Conservation (phyloP, 2,113 vertebrate genomes). For the Vombatus ursinus region DNA sequence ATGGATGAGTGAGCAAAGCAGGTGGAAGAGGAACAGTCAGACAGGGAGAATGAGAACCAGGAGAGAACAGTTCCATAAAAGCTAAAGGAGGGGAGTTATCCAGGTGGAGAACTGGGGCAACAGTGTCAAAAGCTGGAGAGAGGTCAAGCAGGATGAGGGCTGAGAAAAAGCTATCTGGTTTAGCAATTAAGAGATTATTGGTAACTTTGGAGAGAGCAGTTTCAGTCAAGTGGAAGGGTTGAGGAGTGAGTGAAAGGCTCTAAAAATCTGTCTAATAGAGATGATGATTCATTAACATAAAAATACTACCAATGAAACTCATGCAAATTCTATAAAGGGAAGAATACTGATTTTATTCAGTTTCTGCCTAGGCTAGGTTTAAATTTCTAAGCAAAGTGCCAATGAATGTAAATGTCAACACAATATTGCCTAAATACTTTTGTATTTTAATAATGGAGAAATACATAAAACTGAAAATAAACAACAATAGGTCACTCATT, state of each 20-base stretch:
- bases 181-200: background rate
- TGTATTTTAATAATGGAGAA: conserved; percentile 75
- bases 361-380: conserved; percentile 75
- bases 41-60: background rate
- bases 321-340: conserved; percentile 69
- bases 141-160: background rate
- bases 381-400: conserved; percentile 76
- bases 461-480: conserved; percentile 77
- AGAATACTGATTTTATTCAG: conserved; percentile 71
- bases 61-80: background rate
- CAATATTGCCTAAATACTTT: conserved; percentile 77
- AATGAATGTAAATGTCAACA: conserved; percentile 79
- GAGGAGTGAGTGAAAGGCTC: background rate
- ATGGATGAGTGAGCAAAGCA: background rate
- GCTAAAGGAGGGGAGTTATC: background rate
- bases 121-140: background rate
- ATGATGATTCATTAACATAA: conserved; percentile 61
- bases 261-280: background rate
- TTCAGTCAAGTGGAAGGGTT: background rate
- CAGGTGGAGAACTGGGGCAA: background rate
- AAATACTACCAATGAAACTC: conserved; percentile 71
- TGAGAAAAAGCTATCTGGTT: background rate
- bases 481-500: conserved; percentile 61
- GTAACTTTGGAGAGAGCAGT: background rate
- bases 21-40: background rate